A percentile compares a stretch with the other conserved stretches of the same genome.
phyloP scores from a whole-genome alignment of 2,113 vertebrate species.

The Anolis sagrei region DNA sequence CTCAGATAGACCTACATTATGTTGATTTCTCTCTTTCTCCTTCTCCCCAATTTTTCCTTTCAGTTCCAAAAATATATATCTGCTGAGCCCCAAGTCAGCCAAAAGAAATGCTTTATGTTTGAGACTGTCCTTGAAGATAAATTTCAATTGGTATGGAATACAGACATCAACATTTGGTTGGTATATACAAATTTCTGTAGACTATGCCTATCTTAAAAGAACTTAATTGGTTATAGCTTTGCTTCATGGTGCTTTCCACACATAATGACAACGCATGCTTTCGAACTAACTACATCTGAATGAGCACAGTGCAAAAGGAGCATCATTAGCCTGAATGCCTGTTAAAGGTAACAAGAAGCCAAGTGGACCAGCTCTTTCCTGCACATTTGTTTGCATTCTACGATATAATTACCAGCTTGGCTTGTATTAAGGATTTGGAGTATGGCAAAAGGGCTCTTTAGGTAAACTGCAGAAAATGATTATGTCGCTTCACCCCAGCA shows the following conservation, averaged over 20 bases:
- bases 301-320: neutral
- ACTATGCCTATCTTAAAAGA: neutral
- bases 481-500: conserved; percentile 4
- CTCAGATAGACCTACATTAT: too few relatives aligned
- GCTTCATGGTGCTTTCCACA: too few relatives aligned
- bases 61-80: too few relatives aligned
- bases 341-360: neutral
- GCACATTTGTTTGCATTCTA: neutral
- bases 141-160: neutral
- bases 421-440: neutral
- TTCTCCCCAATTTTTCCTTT: too few relatives aligned
- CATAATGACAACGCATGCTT: neutral
- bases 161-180: neutral
- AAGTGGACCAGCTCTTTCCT: neutral
- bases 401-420: neutral
- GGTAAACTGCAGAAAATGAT: neutral
- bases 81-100: neutral
- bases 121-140: neutral
- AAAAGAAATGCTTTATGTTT: neutral
- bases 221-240: neutral
- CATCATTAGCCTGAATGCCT: neutral
- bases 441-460: neutral
- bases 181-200: neutral
- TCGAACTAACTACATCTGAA: neutral
- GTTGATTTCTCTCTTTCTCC: too few relatives aligned